Evolutionary conservation across 1,140 invertebrate genomes (phyloP).

Genomic region (Stenopsyche tienmushanensis): DNA sequence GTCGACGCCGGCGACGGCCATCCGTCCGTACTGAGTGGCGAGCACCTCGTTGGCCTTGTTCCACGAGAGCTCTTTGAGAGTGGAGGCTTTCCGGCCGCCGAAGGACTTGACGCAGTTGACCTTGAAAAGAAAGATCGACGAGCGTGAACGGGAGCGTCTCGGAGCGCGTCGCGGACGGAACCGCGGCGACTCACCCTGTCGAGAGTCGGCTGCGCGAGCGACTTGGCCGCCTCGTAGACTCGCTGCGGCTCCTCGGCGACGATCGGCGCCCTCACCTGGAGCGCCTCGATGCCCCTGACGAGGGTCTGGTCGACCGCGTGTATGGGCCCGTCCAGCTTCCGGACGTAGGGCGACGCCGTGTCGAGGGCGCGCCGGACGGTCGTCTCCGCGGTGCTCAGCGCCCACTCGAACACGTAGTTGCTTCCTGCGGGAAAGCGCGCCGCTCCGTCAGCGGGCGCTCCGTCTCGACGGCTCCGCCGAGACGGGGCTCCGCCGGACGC

Average conservation of each 20-base stretch:
- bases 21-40: constrained; percentile 64
- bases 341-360: constrained; percentile 63
- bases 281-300: constrained; percentile 64
- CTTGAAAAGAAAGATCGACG: constrained; percentile 41
- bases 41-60: constrained; percentile 69
- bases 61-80: constrained; percentile 67
- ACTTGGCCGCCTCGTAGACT: constrained; percentile 70
- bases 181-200: constrained; percentile 53
- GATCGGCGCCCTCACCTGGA: constrained; percentile 67
- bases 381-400: constrained; percentile 65
- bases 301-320: constrained; percentile 67
- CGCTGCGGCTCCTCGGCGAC: constrained; percentile 68
- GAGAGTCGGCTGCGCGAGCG: constrained; percentile 65
- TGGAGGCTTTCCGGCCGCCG: constrained; percentile 60
- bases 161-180: not conserved
- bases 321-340: constrained; percentile 60
- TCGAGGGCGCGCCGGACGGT: constrained; percentile 63
- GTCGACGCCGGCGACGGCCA: constrained; percentile 63
- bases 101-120: constrained; percentile 58
- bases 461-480: constrained; percentile 58
- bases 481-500: constrained; percentile 36
- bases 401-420: constrained; percentile 66
- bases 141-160: no score
- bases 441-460: constrained; percentile 24
- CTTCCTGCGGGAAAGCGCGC: constrained; percentile 50